These are phyloP conservation scores for Corydoras sp. DNA, from an alignment of 2,113 vertebrate species.

Conservation along the genomic window DNA sequence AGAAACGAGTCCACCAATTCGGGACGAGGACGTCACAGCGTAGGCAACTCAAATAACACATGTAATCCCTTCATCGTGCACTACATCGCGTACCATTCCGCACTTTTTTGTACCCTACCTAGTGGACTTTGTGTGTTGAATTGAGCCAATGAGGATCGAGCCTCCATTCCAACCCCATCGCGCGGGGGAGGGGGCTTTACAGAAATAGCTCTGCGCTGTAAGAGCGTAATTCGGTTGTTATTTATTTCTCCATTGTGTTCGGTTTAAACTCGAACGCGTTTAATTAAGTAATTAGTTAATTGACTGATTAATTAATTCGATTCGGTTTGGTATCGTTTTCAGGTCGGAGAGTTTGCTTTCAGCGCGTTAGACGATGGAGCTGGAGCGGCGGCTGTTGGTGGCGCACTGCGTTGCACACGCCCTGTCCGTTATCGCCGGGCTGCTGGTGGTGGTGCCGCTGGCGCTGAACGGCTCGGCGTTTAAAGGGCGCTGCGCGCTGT, in stretches of 20 bases:
- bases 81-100: background rate
- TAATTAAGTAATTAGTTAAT: too few relatives aligned
- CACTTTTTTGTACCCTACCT: background rate
- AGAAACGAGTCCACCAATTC: background rate
- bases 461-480: slow-evolving; percentile 71
- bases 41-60: background rate
- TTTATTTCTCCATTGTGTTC: too few relatives aligned
- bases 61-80: background rate
- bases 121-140: background rate
- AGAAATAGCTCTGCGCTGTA: background rate
- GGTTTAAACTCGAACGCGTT: too few relatives aligned
- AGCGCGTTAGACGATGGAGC: slow-evolving; percentile 54
- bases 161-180: background rate
- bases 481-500: slow-evolving; percentile 71
- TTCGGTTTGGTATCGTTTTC: too few relatives aligned
- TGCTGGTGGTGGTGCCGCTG: slow-evolving; percentile 71
- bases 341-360: background rate
- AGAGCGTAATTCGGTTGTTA: background rate
- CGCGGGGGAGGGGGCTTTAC: slow-evolving; percentile 18
- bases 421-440: slow-evolving; percentile 58
- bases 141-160: background rate
- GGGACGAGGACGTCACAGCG: background rate
- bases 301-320: too few relatives aligned
- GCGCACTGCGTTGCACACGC: slow-evolving; percentile 65
- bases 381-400: slow-evolving; percentile 63